These are phyloP conservation scores for Oncorhynchus kisutch DNA, from an alignment of 2,113 vertebrate species.

Conservation along the genomic window DNA sequence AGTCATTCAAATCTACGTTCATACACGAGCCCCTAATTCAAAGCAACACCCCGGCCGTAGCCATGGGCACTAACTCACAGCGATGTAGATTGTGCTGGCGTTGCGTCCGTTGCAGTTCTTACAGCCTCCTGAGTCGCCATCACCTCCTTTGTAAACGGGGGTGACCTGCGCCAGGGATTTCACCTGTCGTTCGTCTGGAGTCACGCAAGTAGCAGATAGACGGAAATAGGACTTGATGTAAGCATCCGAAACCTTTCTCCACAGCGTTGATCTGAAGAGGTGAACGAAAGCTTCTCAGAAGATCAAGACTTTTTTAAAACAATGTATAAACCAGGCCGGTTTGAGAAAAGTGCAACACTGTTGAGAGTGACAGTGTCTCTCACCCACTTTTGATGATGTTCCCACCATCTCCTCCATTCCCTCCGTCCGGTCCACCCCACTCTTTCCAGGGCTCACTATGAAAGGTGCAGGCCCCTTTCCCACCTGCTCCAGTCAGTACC, in stretches of 20 bases:
- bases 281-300: neutral
- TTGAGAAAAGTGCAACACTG: neutral
- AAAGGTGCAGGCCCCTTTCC: conserved; percentile 81
- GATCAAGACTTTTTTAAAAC: neutral
- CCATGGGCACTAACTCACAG: conserved; percentile 66
- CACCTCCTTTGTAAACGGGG: conserved; percentile 75
- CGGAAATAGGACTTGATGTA: neutral
- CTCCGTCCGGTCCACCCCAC: conserved; percentile 93
- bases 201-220: neutral
- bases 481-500: conserved; percentile 82
- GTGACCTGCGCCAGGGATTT: conserved; percentile 83
- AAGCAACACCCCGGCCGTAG: neutral
- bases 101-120: conserved; percentile 88
- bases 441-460: conserved; percentile 91
- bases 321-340: neutral
- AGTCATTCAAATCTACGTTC: neutral
- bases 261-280: neutral
- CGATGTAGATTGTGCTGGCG: conserved; percentile 70
- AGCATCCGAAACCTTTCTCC: neutral
- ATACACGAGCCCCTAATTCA: neutral
- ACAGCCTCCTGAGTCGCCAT: conserved; percentile 77
- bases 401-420: conserved; percentile 89
- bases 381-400: conserved; percentile 84
- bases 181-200: conserved; percentile 78
- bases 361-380: neutral